Evolutionary conservation across 2,113 vertebrate genomes (phyloP).

Genomic region (Amphiprion ocellaris): DNA sequence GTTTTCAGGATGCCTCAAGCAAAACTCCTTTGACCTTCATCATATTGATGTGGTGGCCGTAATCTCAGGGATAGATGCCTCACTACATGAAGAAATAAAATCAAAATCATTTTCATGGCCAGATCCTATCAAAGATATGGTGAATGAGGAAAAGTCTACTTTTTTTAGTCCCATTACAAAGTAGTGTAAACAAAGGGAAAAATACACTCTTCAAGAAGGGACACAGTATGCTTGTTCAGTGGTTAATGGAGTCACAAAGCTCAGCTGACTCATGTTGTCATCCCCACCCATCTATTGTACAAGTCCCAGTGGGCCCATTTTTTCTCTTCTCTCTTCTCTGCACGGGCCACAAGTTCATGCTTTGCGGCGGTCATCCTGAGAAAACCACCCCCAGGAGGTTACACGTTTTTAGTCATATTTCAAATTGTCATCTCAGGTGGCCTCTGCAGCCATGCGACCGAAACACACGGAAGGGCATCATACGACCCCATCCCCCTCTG

Average conservation of each 20-base stretch:
- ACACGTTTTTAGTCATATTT: constrained; percentile 30
- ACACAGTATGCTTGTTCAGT: constrained; percentile 5
- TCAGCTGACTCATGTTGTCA: constrained; percentile 29
- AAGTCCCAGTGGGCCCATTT: constrained; percentile 19
- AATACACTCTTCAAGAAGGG: not conserved
- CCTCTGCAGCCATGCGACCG: constrained; percentile 18
- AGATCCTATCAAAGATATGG: too few species aligned
- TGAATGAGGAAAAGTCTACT: too few species aligned
- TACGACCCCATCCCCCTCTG: not conserved
- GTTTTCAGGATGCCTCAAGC: too few species aligned
- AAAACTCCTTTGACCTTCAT: too few species aligned
- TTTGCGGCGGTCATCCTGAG: constrained; percentile 32
- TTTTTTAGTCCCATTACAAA: too few species aligned
- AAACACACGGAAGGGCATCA: constrained; percentile 15
- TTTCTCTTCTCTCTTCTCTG: constrained; percentile 14
- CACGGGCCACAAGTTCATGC: constrained; percentile 49
- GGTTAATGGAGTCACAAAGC: constrained; percentile 13
- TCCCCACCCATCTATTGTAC: constrained; percentile 28
- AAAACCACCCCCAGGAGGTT: constrained; percentile 23
- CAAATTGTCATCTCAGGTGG: constrained; percentile 41
- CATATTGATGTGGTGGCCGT: too few species aligned
- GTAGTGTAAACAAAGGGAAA: too few species aligned
- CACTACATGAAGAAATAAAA: too few species aligned
- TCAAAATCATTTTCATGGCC: too few species aligned
- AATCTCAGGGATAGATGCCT: too few species aligned